Conservation (phyloP, 2,797 vertebrate species). For the Alca torda region DNA sequence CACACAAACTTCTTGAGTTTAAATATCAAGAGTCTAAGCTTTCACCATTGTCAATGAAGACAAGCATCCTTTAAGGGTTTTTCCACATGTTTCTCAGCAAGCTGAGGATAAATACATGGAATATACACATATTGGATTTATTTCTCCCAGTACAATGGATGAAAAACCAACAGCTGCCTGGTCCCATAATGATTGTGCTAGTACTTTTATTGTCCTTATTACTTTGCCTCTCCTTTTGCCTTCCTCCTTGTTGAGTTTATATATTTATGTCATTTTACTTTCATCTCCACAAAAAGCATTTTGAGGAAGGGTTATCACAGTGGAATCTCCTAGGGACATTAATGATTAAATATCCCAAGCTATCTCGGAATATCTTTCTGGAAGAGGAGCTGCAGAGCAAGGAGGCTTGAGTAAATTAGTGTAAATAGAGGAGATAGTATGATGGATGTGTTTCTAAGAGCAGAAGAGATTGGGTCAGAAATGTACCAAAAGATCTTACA, state of each 20-base stretch:
- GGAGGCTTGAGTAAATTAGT: neutral
- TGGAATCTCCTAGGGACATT: neutral
- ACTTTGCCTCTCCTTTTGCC: neutral
- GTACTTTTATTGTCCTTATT: neutral
- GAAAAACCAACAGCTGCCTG: neutral
- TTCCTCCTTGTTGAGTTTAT: neutral
- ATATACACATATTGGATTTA: neutral
- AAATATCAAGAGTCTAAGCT: neutral
- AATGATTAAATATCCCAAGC: neutral
- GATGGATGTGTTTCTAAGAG: neutral
- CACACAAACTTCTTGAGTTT: neutral
- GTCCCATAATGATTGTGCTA: neutral
- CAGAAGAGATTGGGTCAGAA: neutral
- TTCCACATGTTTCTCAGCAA: neutral
- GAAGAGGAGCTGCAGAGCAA: neutral
- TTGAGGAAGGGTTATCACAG: neutral
- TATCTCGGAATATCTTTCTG: neutral
- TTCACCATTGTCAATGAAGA: neutral
- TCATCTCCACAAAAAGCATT: neutral
- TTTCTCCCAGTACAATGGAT: neutral
- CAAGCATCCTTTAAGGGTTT: neutral
- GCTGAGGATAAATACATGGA: neutral
- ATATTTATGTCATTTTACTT: neutral
- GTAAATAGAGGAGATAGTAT: neutral
- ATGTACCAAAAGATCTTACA: neutral